phyloP scores from a whole-genome alignment of 2,888 invertebrate genomes.

The Heliconius aoede region DNA sequence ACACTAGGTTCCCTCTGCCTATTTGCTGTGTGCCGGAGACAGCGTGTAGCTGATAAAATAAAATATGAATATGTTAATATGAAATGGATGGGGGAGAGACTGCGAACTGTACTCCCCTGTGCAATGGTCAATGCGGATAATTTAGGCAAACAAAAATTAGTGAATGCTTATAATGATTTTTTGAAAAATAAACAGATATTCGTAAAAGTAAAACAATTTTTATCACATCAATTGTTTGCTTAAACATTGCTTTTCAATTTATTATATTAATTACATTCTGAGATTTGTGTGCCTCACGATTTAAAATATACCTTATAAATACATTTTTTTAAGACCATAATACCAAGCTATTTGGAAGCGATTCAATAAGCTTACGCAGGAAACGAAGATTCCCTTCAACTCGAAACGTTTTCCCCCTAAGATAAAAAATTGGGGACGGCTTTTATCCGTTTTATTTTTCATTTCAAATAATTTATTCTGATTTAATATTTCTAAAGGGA shows the following conservation, averaged over 20 bases:
- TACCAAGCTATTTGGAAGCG: slow-evolving; percentile 39
- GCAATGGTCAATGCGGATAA: neutral
- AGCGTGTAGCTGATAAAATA: too few relatives aligned
- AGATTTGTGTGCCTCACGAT: slow-evolving; percentile 29
- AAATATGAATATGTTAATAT: too few relatives aligned
- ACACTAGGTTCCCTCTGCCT: too few relatives aligned
- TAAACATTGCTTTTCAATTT: slow-evolving; percentile 43
- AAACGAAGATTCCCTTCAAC: slow-evolving; percentile 42
- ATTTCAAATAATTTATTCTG: slow-evolving; percentile 69
- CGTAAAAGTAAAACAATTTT: neutral
- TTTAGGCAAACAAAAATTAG: neutral
- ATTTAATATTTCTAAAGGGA: slow-evolving; percentile 70
- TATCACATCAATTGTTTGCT: slow-evolving; percentile 20
- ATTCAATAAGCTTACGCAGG: slow-evolving; percentile 41
- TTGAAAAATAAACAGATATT: neutral
- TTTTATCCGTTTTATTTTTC: slow-evolving; percentile 61
- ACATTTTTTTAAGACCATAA: slow-evolving; percentile 12
- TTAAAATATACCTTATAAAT: neutral
- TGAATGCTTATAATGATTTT: neutral
- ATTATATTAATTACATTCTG: neutral
- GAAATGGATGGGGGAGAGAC: neutral
- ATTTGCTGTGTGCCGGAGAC: too few relatives aligned
- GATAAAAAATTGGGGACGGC: slow-evolving; percentile 42
- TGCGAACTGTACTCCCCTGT: neutral
- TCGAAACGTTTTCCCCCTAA: slow-evolving; percentile 38